Conservation (phyloP, 2,797 vertebrate species). For the Euphonia xanthogaster region DNA sequence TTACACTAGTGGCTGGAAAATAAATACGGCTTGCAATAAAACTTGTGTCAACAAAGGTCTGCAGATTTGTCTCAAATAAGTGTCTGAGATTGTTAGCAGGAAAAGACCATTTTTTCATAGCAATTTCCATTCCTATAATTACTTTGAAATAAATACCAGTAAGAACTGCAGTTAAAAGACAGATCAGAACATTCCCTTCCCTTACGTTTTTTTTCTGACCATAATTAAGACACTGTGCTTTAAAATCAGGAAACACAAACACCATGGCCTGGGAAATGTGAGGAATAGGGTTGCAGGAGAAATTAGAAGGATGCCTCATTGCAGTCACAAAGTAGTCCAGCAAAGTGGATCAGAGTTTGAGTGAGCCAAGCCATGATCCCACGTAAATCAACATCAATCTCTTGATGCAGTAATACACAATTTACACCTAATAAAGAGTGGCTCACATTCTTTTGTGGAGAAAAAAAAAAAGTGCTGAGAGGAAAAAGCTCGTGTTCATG, state of each 20-base stretch:
- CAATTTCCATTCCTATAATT: constrained; percentile 39
- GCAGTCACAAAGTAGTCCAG: neutral
- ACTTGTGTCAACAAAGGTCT: neutral
- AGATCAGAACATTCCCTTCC: neutral
- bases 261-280: neutral
- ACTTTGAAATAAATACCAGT: constrained; percentile 35
- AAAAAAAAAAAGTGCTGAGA: constrained; percentile 7
- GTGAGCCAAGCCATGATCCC: constrained; percentile 21
- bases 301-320: neutral
- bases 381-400: constrained; percentile 4
- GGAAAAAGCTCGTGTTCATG: constrained; percentile 49
- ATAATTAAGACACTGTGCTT: constrained; percentile 4
- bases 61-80: constrained; percentile 13
- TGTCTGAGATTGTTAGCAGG: neutral
- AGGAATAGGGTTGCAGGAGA: neutral
- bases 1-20: neutral
- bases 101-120: constrained; percentile 11
- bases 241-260: constrained; percentile 35
- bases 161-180: neutral
- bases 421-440: constrained; percentile 59
- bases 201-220: neutral
- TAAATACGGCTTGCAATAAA: neutral
- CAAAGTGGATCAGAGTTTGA: neutral
- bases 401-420: constrained; percentile 55
- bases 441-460: constrained; percentile 35